Evolutionary conservation across 2,888 invertebrate genomes (phyloP).

Genomic region (Aphodius sticticus): DNA sequence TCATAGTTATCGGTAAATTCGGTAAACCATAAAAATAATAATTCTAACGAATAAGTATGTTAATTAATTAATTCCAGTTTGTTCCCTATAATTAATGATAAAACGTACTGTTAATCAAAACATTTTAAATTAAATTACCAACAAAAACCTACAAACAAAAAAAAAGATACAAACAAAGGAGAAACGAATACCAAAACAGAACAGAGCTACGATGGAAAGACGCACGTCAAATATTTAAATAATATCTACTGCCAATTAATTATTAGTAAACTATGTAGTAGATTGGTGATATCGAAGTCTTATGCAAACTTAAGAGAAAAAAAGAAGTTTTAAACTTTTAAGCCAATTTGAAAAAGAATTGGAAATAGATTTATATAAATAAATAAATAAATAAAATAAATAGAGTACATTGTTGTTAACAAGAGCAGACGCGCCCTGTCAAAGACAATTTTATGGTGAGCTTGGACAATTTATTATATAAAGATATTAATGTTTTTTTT

Average conservation of each 20-base stretch:
- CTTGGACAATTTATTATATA: not conserved
- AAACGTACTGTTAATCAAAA: slow-evolving; percentile 34
- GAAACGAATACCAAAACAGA: not conserved
- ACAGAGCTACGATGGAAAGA: not conserved
- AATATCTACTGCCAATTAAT: slow-evolving; percentile 59
- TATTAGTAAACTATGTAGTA: slow-evolving; percentile 51
- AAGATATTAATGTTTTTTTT: slow-evolving; percentile 17
- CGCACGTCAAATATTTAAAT: slow-evolving; percentile 37
- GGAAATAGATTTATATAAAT: slow-evolving; percentile 41
- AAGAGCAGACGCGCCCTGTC: slow-evolving; percentile 36
- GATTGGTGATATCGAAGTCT: slow-evolving; percentile 62
- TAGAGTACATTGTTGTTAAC: slow-evolving; percentile 45
- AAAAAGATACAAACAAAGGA: not conserved
- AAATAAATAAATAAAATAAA: slow-evolving; percentile 26
- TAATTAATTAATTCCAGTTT: not conserved
- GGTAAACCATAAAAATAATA: too few relatives aligned
- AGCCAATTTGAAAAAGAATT: slow-evolving; percentile 38
- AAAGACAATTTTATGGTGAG: slow-evolving; percentile 14
- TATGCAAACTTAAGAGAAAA: slow-evolving; percentile 53
- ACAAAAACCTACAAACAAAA: not conserved
- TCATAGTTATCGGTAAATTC: too few relatives aligned
- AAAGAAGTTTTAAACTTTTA: slow-evolving; percentile 44
- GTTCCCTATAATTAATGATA: slow-evolving; percentile 22
- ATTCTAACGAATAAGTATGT: not conserved
- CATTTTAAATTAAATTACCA: slow-evolving; percentile 15